These are phyloP conservation scores for Seira sanloemensis DNA, from an alignment of 2,888 invertebrate species.

Conservation along the genomic window DNA sequence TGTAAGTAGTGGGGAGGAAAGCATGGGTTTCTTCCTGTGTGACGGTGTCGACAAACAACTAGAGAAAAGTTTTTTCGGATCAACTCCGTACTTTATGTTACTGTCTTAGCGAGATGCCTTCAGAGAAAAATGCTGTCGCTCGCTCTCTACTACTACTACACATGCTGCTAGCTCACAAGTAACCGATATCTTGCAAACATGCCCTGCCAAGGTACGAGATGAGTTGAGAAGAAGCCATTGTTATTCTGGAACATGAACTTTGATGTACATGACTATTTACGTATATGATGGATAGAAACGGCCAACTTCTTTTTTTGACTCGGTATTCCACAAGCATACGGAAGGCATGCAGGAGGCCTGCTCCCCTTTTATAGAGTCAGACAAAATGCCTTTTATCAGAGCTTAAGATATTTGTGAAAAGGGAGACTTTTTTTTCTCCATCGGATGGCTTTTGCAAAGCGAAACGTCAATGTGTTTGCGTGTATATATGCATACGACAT, in stretches of 20 bases:
- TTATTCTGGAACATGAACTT: not conserved
- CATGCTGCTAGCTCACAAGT: slow-evolving; percentile 51
- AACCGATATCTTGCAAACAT: slow-evolving; percentile 21
- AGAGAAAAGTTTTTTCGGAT: slow-evolving; percentile 29
- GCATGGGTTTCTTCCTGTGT: slow-evolving; percentile 29
- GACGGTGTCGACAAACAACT: slow-evolving; percentile 44
- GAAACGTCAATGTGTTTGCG: not conserved
- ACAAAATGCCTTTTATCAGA: slow-evolving; percentile 19
- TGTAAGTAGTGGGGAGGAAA: slow-evolving; percentile 55
- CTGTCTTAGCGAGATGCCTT: not conserved
- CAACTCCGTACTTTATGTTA: slow-evolving; percentile 45
- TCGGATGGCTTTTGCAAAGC: not conserved
- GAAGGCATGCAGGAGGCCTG: not conserved
- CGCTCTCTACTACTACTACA: not conserved
- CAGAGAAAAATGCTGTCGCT: not conserved
- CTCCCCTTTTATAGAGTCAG: slow-evolving; percentile 10
- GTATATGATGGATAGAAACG: not conserved
- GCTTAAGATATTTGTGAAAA: too few species aligned
- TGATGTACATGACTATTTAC: slow-evolving; percentile 4
- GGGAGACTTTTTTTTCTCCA: not conserved
- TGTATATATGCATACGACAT: not conserved
- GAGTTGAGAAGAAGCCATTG: not conserved
- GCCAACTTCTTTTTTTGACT: not conserved
- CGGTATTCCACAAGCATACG: not conserved
- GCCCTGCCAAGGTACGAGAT: not conserved